Conservation (phyloP, 2,113 vertebrate species). For the Cairina moschata region DNA sequence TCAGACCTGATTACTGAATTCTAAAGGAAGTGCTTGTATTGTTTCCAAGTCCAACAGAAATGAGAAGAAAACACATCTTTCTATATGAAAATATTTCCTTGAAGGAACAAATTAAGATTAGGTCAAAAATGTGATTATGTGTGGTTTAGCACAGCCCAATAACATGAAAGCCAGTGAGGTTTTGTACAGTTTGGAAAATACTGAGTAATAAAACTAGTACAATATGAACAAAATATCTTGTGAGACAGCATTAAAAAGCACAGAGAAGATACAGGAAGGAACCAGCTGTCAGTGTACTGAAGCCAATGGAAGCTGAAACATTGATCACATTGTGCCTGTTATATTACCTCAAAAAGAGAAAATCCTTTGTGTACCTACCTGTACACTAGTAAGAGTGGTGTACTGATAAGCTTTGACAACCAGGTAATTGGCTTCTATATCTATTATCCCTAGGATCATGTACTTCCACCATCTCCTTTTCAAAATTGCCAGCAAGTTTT, state of each 20-base stretch:
- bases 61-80: not conserved
- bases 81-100: not conserved
- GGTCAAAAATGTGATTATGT: not conserved
- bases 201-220: not conserved
- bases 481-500: conserved; percentile 94
- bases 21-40: not conserved
- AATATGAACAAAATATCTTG: not conserved
- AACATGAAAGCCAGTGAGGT: not conserved
- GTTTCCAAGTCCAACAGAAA: not conserved
- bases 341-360: not conserved
- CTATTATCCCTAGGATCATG: conserved; percentile 93
- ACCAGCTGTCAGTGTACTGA: not conserved
- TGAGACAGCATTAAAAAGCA: not conserved
- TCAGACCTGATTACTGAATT: not conserved
- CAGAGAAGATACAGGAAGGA: not conserved
- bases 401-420: conserved; percentile 97
- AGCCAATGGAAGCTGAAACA: not conserved
- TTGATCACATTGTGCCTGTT: not conserved
- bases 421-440: conserved; percentile 96
- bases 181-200: not conserved
- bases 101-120: not conserved
- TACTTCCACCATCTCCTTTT: conserved; percentile 98
- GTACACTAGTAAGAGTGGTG: conserved; percentile 93
- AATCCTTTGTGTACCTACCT: conserved; percentile 79
- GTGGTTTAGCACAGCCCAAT: not conserved